Percentiles rank a stretch among this genome's conserved stretches.
Evolutionary conservation across 2,797 vertebrate species (phyloP).

Genomic region (Xiphorhynchus erythropygius): DNA sequence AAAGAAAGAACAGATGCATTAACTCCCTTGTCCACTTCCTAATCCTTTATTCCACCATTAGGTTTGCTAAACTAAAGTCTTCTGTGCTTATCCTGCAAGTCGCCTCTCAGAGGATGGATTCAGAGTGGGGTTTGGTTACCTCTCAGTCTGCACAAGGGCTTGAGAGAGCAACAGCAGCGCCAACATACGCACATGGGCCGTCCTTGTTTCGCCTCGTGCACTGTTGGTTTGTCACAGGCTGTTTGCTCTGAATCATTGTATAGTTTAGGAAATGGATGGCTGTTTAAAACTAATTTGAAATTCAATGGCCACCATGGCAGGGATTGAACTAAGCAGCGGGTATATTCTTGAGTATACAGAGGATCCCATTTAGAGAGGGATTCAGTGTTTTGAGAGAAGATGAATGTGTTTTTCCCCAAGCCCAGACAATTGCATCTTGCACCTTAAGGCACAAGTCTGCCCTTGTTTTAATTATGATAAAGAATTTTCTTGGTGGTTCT

Average conservation of each 20-base stretch:
- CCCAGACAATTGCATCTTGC: not conserved
- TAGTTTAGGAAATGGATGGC: not conserved
- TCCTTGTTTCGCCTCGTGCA: accelerated
- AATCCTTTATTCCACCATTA: not conserved
- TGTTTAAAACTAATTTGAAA: not conserved
- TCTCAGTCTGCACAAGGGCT: not conserved
- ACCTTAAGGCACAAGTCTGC: not conserved
- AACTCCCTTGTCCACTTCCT: not conserved
- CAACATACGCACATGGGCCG: not conserved
- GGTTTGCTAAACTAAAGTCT: not conserved
- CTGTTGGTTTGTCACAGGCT: not conserved
- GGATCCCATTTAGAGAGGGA: not conserved
- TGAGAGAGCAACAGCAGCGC: not conserved
- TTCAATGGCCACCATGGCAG: not conserved
- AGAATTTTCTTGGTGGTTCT: not conserved
- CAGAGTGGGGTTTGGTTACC: not conserved
- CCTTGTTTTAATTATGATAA: not conserved
- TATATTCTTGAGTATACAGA: not conserved
- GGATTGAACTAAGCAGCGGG: not conserved
- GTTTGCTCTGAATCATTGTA: not conserved
- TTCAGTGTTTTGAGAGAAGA: not conserved
- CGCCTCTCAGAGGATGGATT: not conserved
- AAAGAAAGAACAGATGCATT: not conserved
- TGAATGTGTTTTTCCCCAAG: not conserved
- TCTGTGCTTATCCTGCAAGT: not conserved